These are phyloP conservation scores for Apostichopus californicus DNA, from an alignment of 35 echinoderm and acorn worm species.

Conservation along the genomic window DNA sequence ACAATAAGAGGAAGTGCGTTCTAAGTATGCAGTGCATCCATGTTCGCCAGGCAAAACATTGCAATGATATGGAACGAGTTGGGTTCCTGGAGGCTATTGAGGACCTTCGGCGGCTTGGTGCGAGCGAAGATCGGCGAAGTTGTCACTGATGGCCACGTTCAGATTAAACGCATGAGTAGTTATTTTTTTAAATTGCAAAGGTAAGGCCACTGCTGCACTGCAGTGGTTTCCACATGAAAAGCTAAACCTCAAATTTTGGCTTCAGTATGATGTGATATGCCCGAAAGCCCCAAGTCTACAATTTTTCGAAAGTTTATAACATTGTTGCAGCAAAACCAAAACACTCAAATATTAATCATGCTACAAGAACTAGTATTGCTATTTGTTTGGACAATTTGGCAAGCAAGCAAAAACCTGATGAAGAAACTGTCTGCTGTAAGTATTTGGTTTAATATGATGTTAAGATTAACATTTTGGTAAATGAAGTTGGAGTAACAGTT, in stretches of 20 bases:
- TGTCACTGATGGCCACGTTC: background rate
- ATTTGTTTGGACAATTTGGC: background rate
- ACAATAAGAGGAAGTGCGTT: background rate
- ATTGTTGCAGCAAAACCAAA: no score
- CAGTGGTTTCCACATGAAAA: no score
- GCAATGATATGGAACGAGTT: background rate
- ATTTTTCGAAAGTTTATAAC: no score
- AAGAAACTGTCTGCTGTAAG: slow-evolving; percentile 39
- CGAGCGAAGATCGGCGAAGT: background rate
- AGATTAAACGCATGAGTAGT: no score
- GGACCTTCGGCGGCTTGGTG: background rate
- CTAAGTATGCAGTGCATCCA: background rate
- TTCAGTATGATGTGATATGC: no score
- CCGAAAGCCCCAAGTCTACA: no score
- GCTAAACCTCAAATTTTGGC: no score
- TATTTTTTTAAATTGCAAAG: background rate
- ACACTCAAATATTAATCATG: no score
- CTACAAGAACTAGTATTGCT: no score
- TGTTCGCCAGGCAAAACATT: background rate
- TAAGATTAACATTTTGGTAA: no score
- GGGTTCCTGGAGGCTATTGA: background rate
- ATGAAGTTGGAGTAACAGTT: no score
- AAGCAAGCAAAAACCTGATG: slow-evolving; percentile 36
- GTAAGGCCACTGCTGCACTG: no score
- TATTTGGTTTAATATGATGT: background rate